Evolutionary conservation across 1,140 invertebrate species (phyloP).

Genomic region (Microplitis mediator): DNA sequence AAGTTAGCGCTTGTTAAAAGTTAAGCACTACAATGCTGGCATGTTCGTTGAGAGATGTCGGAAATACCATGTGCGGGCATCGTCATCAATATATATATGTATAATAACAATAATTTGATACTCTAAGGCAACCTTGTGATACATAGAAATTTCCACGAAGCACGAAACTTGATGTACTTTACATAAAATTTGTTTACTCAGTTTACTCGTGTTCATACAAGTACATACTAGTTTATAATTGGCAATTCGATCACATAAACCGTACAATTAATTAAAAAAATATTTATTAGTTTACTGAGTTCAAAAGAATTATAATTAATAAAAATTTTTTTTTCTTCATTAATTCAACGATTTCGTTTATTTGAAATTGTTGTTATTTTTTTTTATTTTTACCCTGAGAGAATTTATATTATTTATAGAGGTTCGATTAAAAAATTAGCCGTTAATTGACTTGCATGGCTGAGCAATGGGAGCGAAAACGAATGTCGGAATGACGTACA

Average conservation of each 20-base stretch:
- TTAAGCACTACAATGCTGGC: conserved; percentile 29
- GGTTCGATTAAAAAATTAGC: conserved; percentile 18
- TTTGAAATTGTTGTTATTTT: neutral
- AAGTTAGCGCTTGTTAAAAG: conserved; percentile 45
- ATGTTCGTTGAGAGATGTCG: neutral
- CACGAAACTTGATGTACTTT: conserved; percentile 10
- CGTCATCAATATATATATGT: neutral
- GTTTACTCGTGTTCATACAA: neutral
- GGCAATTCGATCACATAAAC: neutral
- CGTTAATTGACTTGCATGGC: conserved; percentile 18
- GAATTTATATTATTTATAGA: neutral
- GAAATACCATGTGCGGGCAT: neutral
- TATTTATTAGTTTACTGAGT: too few species aligned
- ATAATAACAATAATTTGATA: neutral
- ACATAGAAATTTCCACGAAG: neutral
- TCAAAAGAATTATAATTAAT: neutral
- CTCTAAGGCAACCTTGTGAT: neutral
- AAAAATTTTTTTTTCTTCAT: neutral
- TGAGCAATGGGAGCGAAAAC: neutral
- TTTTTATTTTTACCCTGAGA: neutral
- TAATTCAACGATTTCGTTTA: neutral
- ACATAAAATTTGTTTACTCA: conserved; percentile 5
- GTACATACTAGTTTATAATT: conserved; percentile 8
- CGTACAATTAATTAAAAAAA: too few species aligned
- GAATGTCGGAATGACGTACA: neutral